Conservation (phyloP, 2,888 invertebrate species). For the Poecilobothrus nobilitatus region DNA sequence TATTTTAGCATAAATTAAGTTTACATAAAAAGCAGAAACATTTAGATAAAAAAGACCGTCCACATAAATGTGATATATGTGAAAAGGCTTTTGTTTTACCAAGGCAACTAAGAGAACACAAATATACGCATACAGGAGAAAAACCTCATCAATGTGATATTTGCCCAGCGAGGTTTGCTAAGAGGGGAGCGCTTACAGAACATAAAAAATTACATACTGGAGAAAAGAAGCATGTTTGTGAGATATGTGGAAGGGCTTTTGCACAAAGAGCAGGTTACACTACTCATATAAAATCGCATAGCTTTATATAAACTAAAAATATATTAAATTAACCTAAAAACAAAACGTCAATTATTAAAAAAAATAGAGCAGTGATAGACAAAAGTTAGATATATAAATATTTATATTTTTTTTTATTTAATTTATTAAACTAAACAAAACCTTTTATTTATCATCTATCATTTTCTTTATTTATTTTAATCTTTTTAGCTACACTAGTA, state of each 20-base stretch:
- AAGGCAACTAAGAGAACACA: background rate
- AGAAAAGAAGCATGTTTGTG: background rate
- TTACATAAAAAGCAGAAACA: background rate
- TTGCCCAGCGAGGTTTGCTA: background rate
- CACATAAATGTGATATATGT: constrained; percentile 4
- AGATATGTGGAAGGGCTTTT: background rate
- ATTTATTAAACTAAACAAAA: no score
- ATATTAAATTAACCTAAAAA: no score
- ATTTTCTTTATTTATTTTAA: background rate
- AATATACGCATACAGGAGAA: background rate
- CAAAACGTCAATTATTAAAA: no score
- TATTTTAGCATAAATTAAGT: background rate
- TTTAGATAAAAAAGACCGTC: constrained; percentile 2
- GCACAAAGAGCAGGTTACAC: background rate
- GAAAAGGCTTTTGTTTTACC: background rate
- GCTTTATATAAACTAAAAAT: background rate
- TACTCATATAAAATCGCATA: background rate
- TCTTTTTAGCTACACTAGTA: background rate
- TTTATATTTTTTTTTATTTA: no score
- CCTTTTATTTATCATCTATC: background rate
- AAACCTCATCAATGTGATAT: background rate
- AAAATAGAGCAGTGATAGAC: no score
- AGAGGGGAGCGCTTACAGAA: background rate
- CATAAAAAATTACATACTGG: background rate
- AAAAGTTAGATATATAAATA: no score